A percentile compares a stretch with the other conserved stretches of the same genome.
Conservation (phyloP, 2,797 vertebrate genomes). For the Hyperoplus lanceolatus region DNA sequence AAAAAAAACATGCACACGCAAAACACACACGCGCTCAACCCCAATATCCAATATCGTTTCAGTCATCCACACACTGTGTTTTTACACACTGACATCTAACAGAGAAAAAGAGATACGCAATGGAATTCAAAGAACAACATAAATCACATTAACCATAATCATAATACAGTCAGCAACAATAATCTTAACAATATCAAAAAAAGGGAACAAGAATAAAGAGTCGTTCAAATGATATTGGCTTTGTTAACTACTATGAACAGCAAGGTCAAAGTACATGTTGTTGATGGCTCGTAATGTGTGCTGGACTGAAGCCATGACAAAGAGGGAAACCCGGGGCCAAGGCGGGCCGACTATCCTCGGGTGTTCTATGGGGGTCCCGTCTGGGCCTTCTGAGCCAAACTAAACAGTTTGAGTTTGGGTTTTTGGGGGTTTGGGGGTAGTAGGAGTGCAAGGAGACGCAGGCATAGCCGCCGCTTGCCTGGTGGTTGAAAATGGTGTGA, state of each 20-base stretch:
- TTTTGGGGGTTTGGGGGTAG: conserved; percentile 32
- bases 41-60: conserved; percentile 25
- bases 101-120: conserved; percentile 80
- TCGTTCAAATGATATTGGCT: conserved; percentile 81
- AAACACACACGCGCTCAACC: conserved; percentile 59
- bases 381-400: conserved; percentile 52
- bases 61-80: conserved; percentile 67
- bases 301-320: conserved; percentile 71
- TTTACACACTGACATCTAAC: conserved; percentile 72
- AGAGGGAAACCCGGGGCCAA: conserved; percentile 48
- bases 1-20: conserved; percentile 64
- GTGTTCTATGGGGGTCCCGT: conserved; percentile 44
- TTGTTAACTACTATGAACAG: conserved; percentile 85
- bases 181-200: conserved; percentile 85
- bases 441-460: conserved; percentile 33
- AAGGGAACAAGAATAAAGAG: conserved; percentile 73
- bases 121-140: conserved; percentile 82
- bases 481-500: conserved; percentile 51
- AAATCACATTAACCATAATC: conserved; percentile 84
- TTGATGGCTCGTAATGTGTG: conserved; percentile 76
- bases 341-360: conserved; percentile 35
- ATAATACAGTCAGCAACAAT: conserved; percentile 81
- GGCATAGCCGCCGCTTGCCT: conserved; percentile 39
- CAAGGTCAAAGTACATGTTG: conserved; percentile 79
- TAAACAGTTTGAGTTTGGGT: conserved; percentile 26